A percentile compares a stretch with the other conserved stretches of the same genome.
phyloP scores from a whole-genome alignment of 1,140 invertebrate species.

The Aphelenchoides avenae region DNA sequence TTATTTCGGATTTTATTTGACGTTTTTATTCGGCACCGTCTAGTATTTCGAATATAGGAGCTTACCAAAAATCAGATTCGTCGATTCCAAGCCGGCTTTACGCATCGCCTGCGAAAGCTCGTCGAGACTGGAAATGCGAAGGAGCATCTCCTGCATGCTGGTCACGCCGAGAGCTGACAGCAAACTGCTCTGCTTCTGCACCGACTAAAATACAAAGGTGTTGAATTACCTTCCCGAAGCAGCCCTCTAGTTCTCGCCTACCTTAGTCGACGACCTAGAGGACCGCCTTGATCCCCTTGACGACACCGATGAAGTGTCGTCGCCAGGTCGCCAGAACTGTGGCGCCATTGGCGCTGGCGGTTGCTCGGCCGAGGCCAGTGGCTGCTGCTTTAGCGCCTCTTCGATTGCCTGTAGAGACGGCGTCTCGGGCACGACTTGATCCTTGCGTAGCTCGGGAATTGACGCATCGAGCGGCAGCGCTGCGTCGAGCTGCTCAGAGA shows the following conservation, averaged over 20 bases:
- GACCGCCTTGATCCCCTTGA: constrained; percentile 1
- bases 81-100: constrained; percentile 54
- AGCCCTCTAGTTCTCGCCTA: not conserved
- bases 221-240: not conserved
- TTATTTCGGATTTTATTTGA: too few relatives aligned
- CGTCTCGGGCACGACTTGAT: too few relatives aligned
- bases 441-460: too few relatives aligned
- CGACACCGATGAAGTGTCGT: constrained; percentile 11
- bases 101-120: constrained; percentile 52
- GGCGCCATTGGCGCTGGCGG: not conserved
- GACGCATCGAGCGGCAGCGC: too few relatives aligned
- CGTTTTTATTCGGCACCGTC: too few relatives aligned
- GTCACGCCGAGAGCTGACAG: constrained; percentile 49
- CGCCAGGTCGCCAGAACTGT: constrained; percentile 4
- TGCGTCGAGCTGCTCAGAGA: constrained; percentile 15
- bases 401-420: too few relatives aligned
- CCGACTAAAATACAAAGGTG: constrained; percentile 37
- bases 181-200: constrained; percentile 37
- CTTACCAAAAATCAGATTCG: constrained; percentile 57
- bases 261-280: not conserved
- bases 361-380: not conserved
- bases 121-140: constrained; percentile 49
- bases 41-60: too few relatives aligned
- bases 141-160: constrained; percentile 53
- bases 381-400: constrained; percentile 4